Base-by-base conservation (phyloP, 2,113 vertebrate genomes). In the Scophthalmus maximus region DNA sequence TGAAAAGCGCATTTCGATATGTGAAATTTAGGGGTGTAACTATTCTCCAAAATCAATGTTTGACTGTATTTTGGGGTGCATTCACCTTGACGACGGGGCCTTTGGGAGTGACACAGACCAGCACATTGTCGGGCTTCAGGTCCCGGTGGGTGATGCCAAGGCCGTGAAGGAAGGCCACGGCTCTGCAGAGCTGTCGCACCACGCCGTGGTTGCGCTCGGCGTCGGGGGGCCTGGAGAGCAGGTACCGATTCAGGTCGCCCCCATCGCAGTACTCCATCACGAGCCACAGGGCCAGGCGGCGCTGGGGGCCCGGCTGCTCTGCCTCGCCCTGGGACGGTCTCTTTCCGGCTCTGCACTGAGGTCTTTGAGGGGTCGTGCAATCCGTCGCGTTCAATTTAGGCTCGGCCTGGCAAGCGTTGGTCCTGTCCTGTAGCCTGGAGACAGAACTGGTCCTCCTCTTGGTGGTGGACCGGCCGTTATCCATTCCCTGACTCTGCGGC, bases 241-340 rank as follows among this genome's bases (percentile, higher is more conserved):
- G 89, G 9, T 95, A 99, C 62, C 94, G 95, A 88, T 97, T 98
- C 87, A 99, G 92, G 85, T 99, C 96, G 3, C 97, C 97, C 3
- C 97, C 97, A 66, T 98, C 95, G 0, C 97, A 99, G 90, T 95
- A 98, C 88, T 99, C 97, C 97, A 99, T 99, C 76, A 99, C 97
- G 0, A 99, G 95, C 97, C 97, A 99, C 50, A 98, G 93, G 69
- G 90, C 96, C 91, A 67, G 91, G 94, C 71, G 96, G 87, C 81
- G 93, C 88, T 0, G 90, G 81, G 22, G 88, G 17, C 14, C 29
- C 1, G 40, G 8, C 65, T 79, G 72, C 92, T 87, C 93, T 79
- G 91, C 95, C 82, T 87, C 95, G 69, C 59, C 91, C 86, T 79
- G 91, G 86, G 59, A 90, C 65, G 92, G 72, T 69, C 90, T 87